Base-by-base conservation (phyloP, 92 coral and sea anemone species). In the Plumapathes pennacea region DNA sequence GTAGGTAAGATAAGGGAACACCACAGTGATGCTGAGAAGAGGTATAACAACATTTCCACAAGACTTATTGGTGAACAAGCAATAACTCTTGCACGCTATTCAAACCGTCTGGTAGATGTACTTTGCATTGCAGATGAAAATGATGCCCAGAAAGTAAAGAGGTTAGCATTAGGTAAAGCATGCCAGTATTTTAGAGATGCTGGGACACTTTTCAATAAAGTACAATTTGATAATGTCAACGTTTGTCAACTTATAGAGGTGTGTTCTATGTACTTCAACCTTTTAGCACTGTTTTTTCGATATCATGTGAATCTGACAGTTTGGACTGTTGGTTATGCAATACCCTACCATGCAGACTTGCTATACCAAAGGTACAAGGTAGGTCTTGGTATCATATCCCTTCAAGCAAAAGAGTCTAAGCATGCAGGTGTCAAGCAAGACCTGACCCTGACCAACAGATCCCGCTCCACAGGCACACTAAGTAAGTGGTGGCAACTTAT, bases 401-500 rank as follows among this genome's bases (percentile, higher is more conserved):
- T 67, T 3, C 84, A 77, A 44, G 85, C 73, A 2, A 78, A 78
- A 32, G 85, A 71, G 41, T 78, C 85, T 3, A 78, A 78, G 54
- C 85, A 78, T 25, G 36, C 80, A 4, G 85, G 73, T 15, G 30
- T 79, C 8, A 79, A 79, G 46, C 18, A 63, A 46, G 74, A 79
- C 60, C 50, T 77, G 4, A 7, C 38, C 1, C 51, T 69, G 0
- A 60, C 57, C 20, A 77, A 77, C 34, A 53, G 66, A 15, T 77
- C 84, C 4, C 45, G 57, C 2, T 57, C 77, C 13, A 68, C 84
- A 23, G 62, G 57, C 17, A 10, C 10, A 10, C 17, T 57, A 6
- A 71, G 84, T 10, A 77, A 77, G 32, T 77, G 84, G 84, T 62
- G 60, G 63, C 85, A 78, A 46, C 52, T 78, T 14, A 78, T 78